Evolutionary conservation across 2,888 invertebrate species (phyloP), one percentile per base, ranked within the genome.

Genomic region (Nephrotoma appendiculata): DNA sequence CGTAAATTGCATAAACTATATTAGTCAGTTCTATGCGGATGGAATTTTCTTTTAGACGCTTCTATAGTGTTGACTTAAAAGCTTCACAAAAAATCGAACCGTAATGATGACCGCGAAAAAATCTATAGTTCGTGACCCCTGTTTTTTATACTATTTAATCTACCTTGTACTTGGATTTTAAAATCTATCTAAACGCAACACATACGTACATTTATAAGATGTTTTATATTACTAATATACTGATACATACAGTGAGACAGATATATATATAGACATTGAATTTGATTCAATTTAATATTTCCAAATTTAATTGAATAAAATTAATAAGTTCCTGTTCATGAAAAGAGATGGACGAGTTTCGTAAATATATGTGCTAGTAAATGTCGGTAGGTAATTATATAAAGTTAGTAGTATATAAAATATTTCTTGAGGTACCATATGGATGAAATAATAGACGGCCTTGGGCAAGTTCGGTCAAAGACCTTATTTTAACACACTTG

Each of bases 301-400:
- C 84, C 43, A 42, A 84, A 84, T 42, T 84, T 84, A 84, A 84
- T 84, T 84, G 84, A 84, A 84, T 84, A 84, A 84, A 42, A 84
- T 84, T 84, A 84, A 84, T 84, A 84, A 84, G 84, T 84, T 84
- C 84, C 84, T 84, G 84, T 84, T 84, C 84, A 84, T 71, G 71
- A 71, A 71, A 71, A 71, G 71, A 71, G 19, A 71, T 71, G 71
- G 71, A 71, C 31, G 71, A 11, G 71, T 71, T 71, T 71, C 71
- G 44, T 31, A 71, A 12, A 19, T 15, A 19, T 15, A 48, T 48
- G 5, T 11, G 12, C 15, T 31, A 31, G 71, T 71, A 7, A 71
- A 31, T 31, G 31, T 71, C 19, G 31, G 31, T 71, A 71, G 31
- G 31, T 71, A 71, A 71, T 31, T 71, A 19, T 12, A 12, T 57